Conservation (phyloP, 2,113 vertebrate species). For the Nyctibius bracteatus region DNA sequence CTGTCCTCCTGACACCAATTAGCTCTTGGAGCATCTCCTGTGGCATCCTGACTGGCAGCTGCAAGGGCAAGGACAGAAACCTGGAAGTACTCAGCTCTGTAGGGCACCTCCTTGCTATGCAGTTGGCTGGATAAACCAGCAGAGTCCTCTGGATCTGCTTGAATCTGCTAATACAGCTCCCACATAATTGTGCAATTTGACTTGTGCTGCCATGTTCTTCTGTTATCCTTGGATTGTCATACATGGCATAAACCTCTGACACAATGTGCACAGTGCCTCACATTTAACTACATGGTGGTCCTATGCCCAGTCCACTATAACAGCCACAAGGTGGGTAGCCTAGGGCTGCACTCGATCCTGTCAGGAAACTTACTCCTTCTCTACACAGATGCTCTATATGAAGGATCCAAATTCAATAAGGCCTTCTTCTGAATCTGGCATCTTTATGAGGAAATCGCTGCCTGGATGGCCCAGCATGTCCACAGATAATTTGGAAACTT, state of each 20-base stretch:
- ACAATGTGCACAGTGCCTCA: background rate
- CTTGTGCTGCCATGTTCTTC: background rate
- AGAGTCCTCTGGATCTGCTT: background rate
- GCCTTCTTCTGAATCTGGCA: background rate
- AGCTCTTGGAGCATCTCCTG: background rate
- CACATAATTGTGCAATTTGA: background rate
- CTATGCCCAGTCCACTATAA: background rate
- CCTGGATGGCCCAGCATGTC: background rate
- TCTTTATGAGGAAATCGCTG: background rate
- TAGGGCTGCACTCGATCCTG: no score
- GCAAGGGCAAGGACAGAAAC: background rate
- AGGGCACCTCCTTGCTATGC: background rate
- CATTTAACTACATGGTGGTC: background rate
- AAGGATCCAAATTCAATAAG: background rate
- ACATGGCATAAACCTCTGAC: background rate
- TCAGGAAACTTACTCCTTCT: background rate
- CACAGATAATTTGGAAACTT: background rate
- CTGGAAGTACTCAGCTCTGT: background rate
- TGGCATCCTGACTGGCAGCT: background rate
- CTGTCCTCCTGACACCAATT: background rate
- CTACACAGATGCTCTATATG: background rate
- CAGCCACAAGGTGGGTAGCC: background rate
- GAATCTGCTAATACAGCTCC: background rate
- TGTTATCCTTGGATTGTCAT: background rate
- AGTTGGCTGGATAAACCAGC: background rate